Evolutionary conservation across 2,113 vertebrate genomes (phyloP).

Genomic region (Anhinga anhinga): DNA sequence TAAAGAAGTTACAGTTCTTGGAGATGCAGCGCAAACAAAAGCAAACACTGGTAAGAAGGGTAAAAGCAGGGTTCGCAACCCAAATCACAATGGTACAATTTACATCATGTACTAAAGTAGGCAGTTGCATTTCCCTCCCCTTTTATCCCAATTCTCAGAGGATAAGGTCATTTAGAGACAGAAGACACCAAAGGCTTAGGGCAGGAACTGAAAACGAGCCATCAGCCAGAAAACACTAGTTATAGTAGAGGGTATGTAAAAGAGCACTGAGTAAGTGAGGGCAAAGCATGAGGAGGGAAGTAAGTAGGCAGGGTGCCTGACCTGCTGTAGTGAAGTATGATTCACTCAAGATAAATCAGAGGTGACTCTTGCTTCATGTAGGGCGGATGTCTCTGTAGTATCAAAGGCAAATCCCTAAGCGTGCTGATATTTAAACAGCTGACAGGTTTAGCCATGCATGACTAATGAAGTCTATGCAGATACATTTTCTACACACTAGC

Average conservation of each 20-base stretch:
- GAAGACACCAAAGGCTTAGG: neutral
- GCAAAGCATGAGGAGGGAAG: neutral
- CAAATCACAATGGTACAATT: neutral
- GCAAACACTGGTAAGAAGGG: neutral
- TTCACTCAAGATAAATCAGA: conserved; percentile 33
- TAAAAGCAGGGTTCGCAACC: neutral
- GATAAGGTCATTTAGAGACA: neutral
- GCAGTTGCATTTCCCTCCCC: neutral
- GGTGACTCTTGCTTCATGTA: conserved; percentile 21
- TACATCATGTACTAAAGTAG: neutral
- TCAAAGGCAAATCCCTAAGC: conserved; percentile 37
- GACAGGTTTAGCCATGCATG: conserved; percentile 42
- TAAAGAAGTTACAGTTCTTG: neutral
- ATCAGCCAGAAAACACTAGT: neutral
- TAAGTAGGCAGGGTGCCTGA: neutral
- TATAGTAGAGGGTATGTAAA: neutral
- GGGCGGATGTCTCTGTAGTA: neutral
- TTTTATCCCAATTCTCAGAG: neutral
- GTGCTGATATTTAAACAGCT: conserved; percentile 41
- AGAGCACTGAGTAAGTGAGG: neutral
- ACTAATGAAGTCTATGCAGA: conserved; percentile 66
- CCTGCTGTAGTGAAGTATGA: conserved; percentile 2
- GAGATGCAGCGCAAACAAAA: neutral
- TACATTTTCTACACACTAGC: conserved; percentile 59
- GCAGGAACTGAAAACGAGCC: neutral